Base-by-base conservation (phyloP, 2,888 invertebrate genomes). In the Odontocolon sp. region DNA sequence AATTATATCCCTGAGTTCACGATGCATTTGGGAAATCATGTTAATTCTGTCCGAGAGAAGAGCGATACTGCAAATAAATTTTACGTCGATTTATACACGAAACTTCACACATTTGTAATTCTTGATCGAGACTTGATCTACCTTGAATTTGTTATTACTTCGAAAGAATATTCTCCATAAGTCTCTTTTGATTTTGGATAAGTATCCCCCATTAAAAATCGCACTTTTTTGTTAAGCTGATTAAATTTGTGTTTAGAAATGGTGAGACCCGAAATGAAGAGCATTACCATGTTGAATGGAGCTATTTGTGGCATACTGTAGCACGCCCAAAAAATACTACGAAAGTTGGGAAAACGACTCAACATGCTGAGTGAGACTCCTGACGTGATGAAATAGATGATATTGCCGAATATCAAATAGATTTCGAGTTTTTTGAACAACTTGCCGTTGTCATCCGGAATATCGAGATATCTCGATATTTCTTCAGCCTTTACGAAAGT, bases 1-100 rank as follows among this genome's bases (percentile, higher is more conserved):
- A 14, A 42, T 8, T 8, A 47, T 2, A 14, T 66, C 42, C 31
- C 66, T 66, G 23, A 72, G 66, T 14, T 72, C 50, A 21, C 52
- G 66, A 54, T 73, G 73, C 21, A 59, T 21, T 2, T 52, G 40
- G 8, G 73, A 59, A 23, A 73, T 59, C 3, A n/a, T 33, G 2
- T 14, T 16, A 2, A 73, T 73, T 67, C 14, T 59, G 5, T 66
- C 18, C 3, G 42, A 52, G 1, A 42, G 26, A 6, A 36, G 1
- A n/a, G 8, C 1, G 3, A 18, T 31, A 6, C 59, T 3, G 38
- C 8, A 50, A 69, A 14, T 9, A 57, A 5, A 28, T 45, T 21
- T 45, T 16, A 16, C 8, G 6, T 9, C 6, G 5, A 9, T 8
- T 0, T 3, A 8, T 45, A 3, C 9, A 14, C 36, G 8, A 36